phyloP scores from a whole-genome alignment of 2,113 vertebrate species.

The Chiloscyllium plagiosum region DNA sequence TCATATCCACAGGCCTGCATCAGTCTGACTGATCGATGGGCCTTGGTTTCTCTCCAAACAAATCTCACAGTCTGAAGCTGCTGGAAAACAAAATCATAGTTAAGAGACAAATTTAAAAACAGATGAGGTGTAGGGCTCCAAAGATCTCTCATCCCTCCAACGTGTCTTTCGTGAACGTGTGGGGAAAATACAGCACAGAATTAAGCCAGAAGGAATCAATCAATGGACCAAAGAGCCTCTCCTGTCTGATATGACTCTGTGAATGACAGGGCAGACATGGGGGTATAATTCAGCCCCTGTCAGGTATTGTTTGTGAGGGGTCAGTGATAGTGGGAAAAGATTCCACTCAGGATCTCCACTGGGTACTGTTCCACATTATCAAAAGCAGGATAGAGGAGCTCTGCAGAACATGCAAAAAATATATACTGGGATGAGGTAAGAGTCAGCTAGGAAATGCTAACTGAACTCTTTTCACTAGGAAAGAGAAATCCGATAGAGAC shows the following conservation, averaged over 20 bases:
- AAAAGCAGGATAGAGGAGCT: not conserved
- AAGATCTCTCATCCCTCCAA: not conserved
- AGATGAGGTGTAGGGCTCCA: not conserved
- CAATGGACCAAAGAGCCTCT: too few relatives aligned
- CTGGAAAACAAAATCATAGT: not conserved
- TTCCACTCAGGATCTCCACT: not conserved
- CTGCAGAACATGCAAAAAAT: not conserved
- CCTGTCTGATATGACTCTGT: too few relatives aligned
- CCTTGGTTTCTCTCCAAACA: not conserved
- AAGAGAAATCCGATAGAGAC: not conserved
- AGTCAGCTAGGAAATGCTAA: not conserved
- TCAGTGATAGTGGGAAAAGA: not conserved
- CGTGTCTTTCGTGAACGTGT: not conserved
- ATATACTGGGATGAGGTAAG: not conserved
- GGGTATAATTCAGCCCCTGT: too few relatives aligned
- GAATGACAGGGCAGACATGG: too few relatives aligned
- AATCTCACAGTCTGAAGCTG: not conserved
- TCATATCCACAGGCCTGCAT: not conserved
- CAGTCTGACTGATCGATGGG: not conserved
- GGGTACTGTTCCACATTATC: not conserved
- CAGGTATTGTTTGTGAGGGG: too few relatives aligned
- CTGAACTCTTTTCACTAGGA: not conserved
- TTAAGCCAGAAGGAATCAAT: not conserved
- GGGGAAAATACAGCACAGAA: not conserved
- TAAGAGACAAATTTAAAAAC: not conserved